Base-by-base conservation (phyloP, 2,888 invertebrate species). In the Andrena camellia region DNA sequence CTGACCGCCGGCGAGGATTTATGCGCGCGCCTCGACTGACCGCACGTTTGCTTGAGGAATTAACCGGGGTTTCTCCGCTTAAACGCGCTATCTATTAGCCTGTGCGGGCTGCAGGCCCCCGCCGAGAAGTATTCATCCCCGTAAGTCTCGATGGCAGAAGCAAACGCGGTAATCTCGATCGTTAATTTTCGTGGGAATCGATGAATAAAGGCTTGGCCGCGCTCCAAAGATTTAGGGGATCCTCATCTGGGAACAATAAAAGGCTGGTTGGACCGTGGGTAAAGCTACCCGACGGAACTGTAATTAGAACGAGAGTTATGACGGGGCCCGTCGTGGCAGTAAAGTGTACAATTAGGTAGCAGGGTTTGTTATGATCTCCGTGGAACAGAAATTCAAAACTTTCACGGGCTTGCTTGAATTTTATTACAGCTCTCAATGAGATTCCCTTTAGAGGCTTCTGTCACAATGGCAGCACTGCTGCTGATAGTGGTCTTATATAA, bases 31-130 rank as follows among this genome's bases (percentile, higher is more conserved):
- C 59, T 54, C 8, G 60, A 60, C 74, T 64, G 29, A 74, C 78
- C 74, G 57, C 82, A 67, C 68, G 62, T 78, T 83, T 73, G 75
- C 83, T 57, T 4, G 68, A 68, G 75, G 74, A 78, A 75, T 84
- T 78, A 75, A 66, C 75, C 52, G 42, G 50, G 66, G 59, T n/a
- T 31, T 52, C 73, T 35, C n/a, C 17, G 71, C 33, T 81, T 63
- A 68, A 68, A 63, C 83, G 67, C 35, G 67, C 48, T 73, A 78
- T 75, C 73, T 63, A 66, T 78, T 78, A 83, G 26, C 57, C 26
- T 0, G 17, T 2, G 1, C 35, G 42, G 13, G 42, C 17, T 13
- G 42, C 42, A 3, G 17, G 17, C 33, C 42, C 26, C 23, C 35
- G 17, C 35, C 67, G 57, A 54, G 60, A 60, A 57, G 76, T 70